phyloP scores from a whole-genome alignment of 2,113 vertebrate species.

The Hipposideros armiger region DNA sequence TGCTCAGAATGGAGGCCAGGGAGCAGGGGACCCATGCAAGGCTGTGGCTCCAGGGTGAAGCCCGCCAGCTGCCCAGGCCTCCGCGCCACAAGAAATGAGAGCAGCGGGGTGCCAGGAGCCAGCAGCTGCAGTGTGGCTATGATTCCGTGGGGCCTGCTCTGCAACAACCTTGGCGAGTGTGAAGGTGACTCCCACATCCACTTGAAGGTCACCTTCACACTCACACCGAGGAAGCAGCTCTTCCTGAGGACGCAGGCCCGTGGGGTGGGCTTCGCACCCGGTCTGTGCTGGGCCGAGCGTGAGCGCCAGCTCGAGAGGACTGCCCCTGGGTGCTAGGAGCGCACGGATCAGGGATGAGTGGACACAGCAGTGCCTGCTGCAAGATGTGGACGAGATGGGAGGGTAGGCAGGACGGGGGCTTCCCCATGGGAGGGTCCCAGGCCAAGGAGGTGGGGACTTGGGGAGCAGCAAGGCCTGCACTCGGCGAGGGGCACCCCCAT shows the following conservation, averaged over 20 bases:
- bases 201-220: neutral
- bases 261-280: fast-evolving
- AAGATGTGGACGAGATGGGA: fast-evolving
- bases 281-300: neutral
- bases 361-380: too few species aligned
- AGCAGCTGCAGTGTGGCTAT: neutral
- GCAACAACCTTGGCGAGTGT: fast-evolving
- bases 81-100: neutral
- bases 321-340: neutral
- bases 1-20: neutral
- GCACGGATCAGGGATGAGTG: fast-evolving
- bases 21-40: neutral
- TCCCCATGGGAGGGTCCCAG: too few species aligned
- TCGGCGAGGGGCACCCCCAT: neutral
- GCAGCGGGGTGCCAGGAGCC: neutral
- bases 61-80: neutral
- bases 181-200: fast-evolving
- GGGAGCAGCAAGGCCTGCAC: neutral
- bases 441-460: neutral
- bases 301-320: fast-evolving
- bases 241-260: neutral
- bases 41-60: neutral
- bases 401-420: too few species aligned
- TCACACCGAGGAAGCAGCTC: fast-evolving
- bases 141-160: neutral